Base-by-base conservation (phyloP, 2,888 invertebrate genomes). In the Heliconius aoede region DNA sequence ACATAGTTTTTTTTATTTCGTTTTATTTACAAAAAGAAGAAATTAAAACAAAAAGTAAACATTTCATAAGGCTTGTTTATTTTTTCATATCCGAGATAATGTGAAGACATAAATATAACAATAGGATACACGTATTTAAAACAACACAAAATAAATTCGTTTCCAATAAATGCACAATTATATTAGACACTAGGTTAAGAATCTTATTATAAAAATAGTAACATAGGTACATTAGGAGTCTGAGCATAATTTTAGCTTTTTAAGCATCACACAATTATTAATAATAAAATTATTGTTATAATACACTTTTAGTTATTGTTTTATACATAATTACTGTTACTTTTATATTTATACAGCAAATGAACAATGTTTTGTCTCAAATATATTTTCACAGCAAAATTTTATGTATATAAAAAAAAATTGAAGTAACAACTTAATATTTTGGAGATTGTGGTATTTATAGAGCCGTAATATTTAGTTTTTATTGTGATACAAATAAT, bases 141-240 rank as follows among this genome's bases (percentile, higher is more conserved):
- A 83, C 83, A 90, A 90, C 88, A 90, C 84, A 89, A 93, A 91
- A 91, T 92, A 93, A 94, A 93, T 93, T 94, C 93, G 91, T 89
- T 92, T 90, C 89, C 87, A 90, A 89, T 94, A 94, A 94, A 94
- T 94, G 93, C 93, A 91, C 76, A 80, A 75, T 74, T 76, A 75
- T 79, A 77, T 79, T 73, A 84, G 83, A 84, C 83, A 83, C 83
- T 85, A 85, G 67, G 80, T 81, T 84, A 82, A 83, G 79, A 84
- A 84, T 80, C 81, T 83, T 84, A 83, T 82, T 88, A 90, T 81
- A 90, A 88, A 90, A 89, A 89, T 89, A 89, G 83, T 86, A 84
- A 85, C 87, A 86, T 85, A 84, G 76, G 76, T 81, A 81, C 79
- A 84, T 85, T 85, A 80, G 81, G 79, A 80, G 84, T 86, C 85